Base-by-base conservation (phyloP, 2,888 invertebrate genomes). In the Molanna angustata region DNA sequence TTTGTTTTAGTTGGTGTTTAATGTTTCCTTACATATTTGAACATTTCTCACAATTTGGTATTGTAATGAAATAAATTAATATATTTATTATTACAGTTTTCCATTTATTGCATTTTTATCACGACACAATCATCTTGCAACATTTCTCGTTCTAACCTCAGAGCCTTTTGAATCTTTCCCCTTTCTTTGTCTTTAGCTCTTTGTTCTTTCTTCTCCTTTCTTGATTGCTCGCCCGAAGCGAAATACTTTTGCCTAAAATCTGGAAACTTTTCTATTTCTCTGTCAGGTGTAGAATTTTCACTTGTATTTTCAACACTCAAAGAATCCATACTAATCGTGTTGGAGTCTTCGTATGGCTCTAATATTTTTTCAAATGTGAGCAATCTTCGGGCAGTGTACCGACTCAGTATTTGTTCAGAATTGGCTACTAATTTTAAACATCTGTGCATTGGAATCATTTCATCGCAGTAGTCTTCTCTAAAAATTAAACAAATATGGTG, bases 371-470 rank as follows among this genome's bases (percentile, higher is more conserved):
- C 84, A 71, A 90, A 94, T 0, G 94, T 94, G 19, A 97, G 80
- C 35, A 97, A 76, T 41, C 94, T 73, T 18, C 97, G 78, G 9
- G 92, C 85, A 0, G 93, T 87, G 61, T 86, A 80, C 61, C 83
- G 84, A 11, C 88, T 91, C 43, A 99, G 72, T 14, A 84, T 74
- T 71, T 99, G 98, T 70, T 98, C 96, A 6, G 91, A 90, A 74
- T 93, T 96, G 17, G 85, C 83, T 27, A 90, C 72, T 46, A 98
- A 69, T 52, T 72, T 65, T 54, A 99, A 74, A 64, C 89, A 86
- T 2, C 86, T 83, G 73, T 98, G 94, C 3, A 72, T 70, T 0
- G 98, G 97, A 14, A 98, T 70, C 53, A 85, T 82, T 0, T 82
- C 72, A 44, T 84, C 83, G 0, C 73, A 68, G 67, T 91, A 93